Evolutionary conservation across 2,797 vertebrate species (phyloP), one percentile per base, ranked within the genome.

Genomic region (Prunella strophiata): DNA sequence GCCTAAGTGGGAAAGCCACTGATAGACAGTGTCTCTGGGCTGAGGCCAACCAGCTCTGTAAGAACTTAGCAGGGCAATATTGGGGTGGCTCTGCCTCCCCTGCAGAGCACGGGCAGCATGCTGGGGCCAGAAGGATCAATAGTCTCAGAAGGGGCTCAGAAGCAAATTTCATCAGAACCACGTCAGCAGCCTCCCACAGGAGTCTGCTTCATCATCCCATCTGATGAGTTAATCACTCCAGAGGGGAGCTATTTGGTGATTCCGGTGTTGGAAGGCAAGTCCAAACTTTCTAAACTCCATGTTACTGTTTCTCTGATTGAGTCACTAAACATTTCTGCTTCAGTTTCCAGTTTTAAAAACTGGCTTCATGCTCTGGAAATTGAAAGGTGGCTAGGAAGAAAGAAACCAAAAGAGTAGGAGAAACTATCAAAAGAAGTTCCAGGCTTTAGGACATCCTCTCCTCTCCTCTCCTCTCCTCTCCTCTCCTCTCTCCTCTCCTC

Each of bases 291-390:
- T 68, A 42, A 92, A 74, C 54, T 65, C 34, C 15, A 0, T 34
- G 26, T 63, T 76, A 51, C 29, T n/a, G 67, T 72, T 91, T 68
- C 54, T 70, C 36, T 82, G 16, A 51, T 21, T 45, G 51, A 94
- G 42, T 85, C 75, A 92, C 15, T 81, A 59, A 87, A 87, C n/a
- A 74, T 85, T 93, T 88, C 30, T 80, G 23, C 23, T 83, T 94
- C 40, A 19, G 36, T 88, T 91, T 91, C 43, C 21, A 27, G 21
- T 47, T 89, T 73, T 51, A 66, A 65, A 80, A 88, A 50, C n/a
- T 93, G 50, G 16, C 30, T 92, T 92, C 8, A 12, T 72, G 27
- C 16, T 82, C 61, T 71, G 32, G 11, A 32, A 88, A 67, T 42
- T 82, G 25, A 91, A 83, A 82, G 48, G 21, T 30, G 65, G 22